Evolutionary conservation across 2,113 vertebrate genomes (phyloP).

Genomic region (Mus spicilegus): DNA sequence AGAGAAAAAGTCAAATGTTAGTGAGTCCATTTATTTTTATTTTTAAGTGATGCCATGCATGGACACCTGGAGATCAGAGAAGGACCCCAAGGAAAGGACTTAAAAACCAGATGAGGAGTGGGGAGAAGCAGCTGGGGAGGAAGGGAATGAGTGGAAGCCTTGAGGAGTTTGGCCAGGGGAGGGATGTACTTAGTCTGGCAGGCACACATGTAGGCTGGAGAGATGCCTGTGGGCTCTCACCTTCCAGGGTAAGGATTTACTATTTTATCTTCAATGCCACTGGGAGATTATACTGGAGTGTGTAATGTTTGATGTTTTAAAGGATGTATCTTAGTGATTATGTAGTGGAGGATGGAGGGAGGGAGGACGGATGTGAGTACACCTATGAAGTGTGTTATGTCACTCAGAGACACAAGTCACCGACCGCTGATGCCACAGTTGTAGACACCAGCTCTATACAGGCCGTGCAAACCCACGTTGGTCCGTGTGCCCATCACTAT

Average conservation of each 20-base stretch:
- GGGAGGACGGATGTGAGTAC: neutral
- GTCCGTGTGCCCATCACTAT: neutral
- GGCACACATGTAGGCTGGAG: neutral
- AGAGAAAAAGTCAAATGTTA: neutral
- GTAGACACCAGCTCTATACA: neutral
- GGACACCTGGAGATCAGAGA: neutral
- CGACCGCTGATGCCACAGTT: neutral
- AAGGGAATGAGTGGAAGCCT: neutral
- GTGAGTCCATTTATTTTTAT: neutral
- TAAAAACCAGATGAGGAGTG: neutral
- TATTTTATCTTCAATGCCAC: neutral
- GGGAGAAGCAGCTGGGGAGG: neutral
- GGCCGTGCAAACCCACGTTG: neutral
- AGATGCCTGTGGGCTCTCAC: neutral
- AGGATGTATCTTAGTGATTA: neutral
- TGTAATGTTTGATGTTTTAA: neutral
- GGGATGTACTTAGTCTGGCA: accelerated
- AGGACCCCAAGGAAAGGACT: neutral
- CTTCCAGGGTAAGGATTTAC: neutral
- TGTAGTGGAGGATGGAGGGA: neutral
- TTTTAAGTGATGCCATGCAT: neutral
- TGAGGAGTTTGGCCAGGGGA: too few species aligned
- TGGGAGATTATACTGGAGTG: neutral
- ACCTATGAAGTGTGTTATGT: neutral
- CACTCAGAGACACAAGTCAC: neutral